phyloP scores from a whole-genome alignment of 2,797 vertebrate genomes.

The Argya squamiceps region DNA sequence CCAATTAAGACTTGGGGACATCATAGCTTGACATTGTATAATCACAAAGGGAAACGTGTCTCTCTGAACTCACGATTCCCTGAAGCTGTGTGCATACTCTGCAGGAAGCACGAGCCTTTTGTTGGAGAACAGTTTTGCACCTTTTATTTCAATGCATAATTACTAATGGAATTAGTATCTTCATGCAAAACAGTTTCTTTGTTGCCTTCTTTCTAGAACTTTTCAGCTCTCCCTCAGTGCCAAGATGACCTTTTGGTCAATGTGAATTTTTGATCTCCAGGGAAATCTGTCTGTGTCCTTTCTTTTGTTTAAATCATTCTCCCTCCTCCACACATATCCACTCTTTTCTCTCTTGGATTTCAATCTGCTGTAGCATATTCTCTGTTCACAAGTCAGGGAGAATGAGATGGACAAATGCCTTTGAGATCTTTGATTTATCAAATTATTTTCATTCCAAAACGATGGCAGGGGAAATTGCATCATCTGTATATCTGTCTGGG shows the following conservation, averaged over 20 bases:
- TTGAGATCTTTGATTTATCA: slow-evolving; percentile 52
- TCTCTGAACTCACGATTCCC: background rate
- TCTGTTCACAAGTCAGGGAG: background rate
- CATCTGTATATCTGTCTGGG: slow-evolving; percentile 17
- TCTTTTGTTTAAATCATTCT: background rate
- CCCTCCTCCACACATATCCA: background rate
- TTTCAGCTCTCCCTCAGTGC: background rate
- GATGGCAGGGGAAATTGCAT: slow-evolving; percentile 46
- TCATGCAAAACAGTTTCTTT: slow-evolving; percentile 40
- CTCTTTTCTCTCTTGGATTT: slow-evolving; percentile 9
- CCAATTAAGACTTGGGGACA: background rate
- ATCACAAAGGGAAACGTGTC: background rate
- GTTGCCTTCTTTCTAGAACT: background rate
- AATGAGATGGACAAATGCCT: background rate
- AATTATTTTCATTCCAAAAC: slow-evolving; percentile 55
- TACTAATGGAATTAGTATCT: slow-evolving; percentile 16
- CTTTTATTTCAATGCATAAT: slow-evolving; percentile 22
- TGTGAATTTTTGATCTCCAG: background rate
- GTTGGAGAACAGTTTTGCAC: background rate
- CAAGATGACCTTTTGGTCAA: slow-evolving; percentile 47
- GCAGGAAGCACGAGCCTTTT: background rate
- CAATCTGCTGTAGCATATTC: slow-evolving; percentile 7
- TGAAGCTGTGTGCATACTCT: background rate
- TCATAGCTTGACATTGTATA: background rate
- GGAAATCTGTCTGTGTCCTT: slow-evolving; percentile 19